A percentile compares a stretch with the other conserved stretches of the same genome.
Conservation (phyloP, 2,888 invertebrate genomes). For the Trilocha varians region DNA sequence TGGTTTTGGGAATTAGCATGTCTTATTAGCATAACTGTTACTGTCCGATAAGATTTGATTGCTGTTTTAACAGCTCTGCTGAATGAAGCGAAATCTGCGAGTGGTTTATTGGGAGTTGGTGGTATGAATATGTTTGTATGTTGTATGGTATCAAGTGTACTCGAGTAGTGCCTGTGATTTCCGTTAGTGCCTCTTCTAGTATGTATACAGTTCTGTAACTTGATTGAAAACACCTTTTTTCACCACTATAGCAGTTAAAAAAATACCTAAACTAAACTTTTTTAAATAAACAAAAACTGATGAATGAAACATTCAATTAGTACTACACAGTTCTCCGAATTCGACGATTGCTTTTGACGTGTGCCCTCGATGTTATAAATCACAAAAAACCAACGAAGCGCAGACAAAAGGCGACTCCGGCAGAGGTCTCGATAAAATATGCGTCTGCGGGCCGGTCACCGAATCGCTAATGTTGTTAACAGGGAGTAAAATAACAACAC, state of each 20-base stretch:
- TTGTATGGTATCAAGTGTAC: no score
- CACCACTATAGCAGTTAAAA: no score
- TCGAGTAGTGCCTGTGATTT: no score
- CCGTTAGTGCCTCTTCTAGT: no score
- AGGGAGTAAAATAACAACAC: slow-evolving; percentile 61
- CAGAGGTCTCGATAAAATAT: slow-evolving; percentile 49
- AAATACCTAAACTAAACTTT: no score
- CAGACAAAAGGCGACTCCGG: slow-evolving; percentile 27
- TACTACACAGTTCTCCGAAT: background rate
- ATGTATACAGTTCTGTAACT: no score
- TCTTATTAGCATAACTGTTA: slow-evolving; percentile 69
- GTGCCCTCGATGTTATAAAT: slow-evolving; percentile 39
- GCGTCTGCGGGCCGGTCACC: slow-evolving; percentile 56
- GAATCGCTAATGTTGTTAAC: slow-evolving; percentile 70
- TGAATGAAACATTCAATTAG: background rate
- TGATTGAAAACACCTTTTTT: no score
- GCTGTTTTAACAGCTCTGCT: slow-evolving; percentile 53
- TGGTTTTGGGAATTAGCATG: slow-evolving; percentile 73
- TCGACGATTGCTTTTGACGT: slow-evolving; percentile 5
- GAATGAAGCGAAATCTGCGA: slow-evolving; percentile 3
- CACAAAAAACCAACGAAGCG: slow-evolving; percentile 31
- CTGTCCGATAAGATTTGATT: slow-evolving; percentile 62
- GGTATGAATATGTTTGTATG: no score
- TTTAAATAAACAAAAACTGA: no score
- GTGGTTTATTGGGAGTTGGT: no score